These are phyloP conservation scores for Discoglossus pictus DNA, from an alignment of 2,797 vertebrate species.

Conservation along the genomic window DNA sequence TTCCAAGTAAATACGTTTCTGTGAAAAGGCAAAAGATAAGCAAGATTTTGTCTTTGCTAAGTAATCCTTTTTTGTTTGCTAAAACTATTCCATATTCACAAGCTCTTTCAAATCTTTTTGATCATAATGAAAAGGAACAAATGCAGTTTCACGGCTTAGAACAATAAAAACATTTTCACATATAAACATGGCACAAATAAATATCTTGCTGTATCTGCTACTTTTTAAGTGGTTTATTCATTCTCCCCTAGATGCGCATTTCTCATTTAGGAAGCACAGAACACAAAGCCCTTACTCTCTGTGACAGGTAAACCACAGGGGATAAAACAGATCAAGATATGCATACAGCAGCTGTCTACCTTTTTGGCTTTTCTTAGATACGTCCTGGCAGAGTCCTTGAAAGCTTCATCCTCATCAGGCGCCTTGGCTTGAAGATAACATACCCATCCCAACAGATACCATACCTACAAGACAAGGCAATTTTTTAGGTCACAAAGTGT, in stretches of 20 bases:
- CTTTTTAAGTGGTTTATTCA: conserved; percentile 37
- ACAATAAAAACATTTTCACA: conserved; percentile 37
- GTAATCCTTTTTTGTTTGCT: conserved; percentile 33
- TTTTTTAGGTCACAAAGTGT: conserved; percentile 54
- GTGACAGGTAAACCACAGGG: conserved; percentile 52
- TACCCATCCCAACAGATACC: conserved; percentile 76
- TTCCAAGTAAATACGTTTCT: conserved; percentile 26
- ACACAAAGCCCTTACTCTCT: conserved; percentile 40
- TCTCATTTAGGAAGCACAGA: conserved; percentile 39
- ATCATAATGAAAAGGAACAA: conserved; percentile 46
- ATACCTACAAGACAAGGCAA: conserved; percentile 69
- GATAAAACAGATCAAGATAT: conserved; percentile 48
- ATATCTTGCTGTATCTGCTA: conserved; percentile 27
- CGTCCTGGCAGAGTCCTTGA: conserved; percentile 67
- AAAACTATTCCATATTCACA: conserved; percentile 30
- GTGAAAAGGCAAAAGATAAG: conserved; percentile 29
- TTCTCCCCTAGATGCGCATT: conserved; percentile 20
- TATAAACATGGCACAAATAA: conserved; percentile 31
- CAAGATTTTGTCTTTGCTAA: conserved; percentile 30
- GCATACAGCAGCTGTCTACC: conserved; percentile 52
- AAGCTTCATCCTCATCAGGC: conserved; percentile 50
- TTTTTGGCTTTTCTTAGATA: conserved; percentile 51
- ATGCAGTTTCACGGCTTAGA: conserved; percentile 29
- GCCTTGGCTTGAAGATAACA: conserved; percentile 70
- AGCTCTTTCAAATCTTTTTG: conserved; percentile 41